Evolutionary conservation across 2,888 invertebrate genomes (phyloP).

Genomic region (Nemurella pictetii): DNA sequence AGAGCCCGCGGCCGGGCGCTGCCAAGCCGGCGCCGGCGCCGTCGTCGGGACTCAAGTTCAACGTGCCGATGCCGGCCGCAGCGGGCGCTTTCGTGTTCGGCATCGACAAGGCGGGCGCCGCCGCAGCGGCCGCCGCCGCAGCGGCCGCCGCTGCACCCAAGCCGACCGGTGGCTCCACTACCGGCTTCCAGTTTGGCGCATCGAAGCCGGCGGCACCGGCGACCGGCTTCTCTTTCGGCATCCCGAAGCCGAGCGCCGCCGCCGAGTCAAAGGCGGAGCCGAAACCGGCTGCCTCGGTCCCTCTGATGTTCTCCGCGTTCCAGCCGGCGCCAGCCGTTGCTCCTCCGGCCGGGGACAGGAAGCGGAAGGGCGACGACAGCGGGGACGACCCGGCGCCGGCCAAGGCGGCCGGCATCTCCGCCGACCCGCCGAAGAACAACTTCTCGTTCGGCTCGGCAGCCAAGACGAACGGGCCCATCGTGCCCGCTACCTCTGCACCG

Average conservation of each 20-base stretch:
- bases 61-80: conserved; percentile 37
- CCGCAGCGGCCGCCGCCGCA: conserved; percentile 42
- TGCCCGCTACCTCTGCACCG: background rate
- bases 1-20: conserved; percentile 56
- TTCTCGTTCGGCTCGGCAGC: background rate
- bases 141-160: conserved; percentile 38
- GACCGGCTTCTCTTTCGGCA: conserved; percentile 8
- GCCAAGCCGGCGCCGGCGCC: conserved; percentile 38
- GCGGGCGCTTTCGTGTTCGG: conserved; percentile 56
- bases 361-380: background rate
- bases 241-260: background rate
- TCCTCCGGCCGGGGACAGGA: background rate
- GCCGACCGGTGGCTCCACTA: too few relatives aligned
- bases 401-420: background rate
- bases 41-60: conserved; percentile 30
- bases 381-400: background rate
- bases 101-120: conserved; percentile 52
- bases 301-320: too few relatives aligned
- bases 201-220: conserved; percentile 40
- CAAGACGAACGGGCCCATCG: background rate
- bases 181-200: conserved; percentile 48
- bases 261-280: background rate
- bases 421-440: background rate
- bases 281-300: background rate
- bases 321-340: too few relatives aligned